These are phyloP conservation scores for Chrysolina haemoptera DNA, from an alignment of 2,888 invertebrate species.

Conservation along the genomic window DNA sequence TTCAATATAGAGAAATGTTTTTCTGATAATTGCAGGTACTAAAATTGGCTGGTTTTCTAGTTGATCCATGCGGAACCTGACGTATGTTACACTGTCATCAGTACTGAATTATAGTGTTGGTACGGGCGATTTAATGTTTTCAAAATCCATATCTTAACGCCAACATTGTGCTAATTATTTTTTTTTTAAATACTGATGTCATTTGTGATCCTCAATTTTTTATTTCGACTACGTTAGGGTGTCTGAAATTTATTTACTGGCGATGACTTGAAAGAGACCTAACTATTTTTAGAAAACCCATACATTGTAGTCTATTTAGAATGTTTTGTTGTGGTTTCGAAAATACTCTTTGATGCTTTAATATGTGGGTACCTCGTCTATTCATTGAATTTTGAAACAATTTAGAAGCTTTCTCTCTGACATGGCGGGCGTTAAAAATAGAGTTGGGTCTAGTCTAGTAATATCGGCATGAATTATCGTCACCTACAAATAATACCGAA, in stretches of 20 bases:
- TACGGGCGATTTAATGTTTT: too few relatives aligned
- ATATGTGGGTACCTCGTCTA: slow-evolving; percentile 12
- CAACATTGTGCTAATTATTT: too few relatives aligned
- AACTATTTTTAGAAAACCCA: slow-evolving; percentile 34
- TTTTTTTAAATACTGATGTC: not conserved
- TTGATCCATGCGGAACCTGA: too few relatives aligned
- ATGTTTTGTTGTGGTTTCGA: slow-evolving; percentile 36
- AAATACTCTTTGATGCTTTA: slow-evolving; percentile 25
- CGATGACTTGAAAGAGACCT: slow-evolving; percentile 32
- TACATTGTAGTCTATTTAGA: slow-evolving; percentile 34
- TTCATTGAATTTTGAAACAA: slow-evolving; percentile 6
- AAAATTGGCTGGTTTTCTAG: too few relatives aligned
- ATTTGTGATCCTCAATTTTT: not conserved
- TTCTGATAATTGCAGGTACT: too few relatives aligned
- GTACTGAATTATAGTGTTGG: too few relatives aligned
- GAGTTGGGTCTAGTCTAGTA: too few relatives aligned
- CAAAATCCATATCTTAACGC: too few relatives aligned
- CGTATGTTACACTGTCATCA: too few relatives aligned
- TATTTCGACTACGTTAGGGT: slow-evolving; percentile 27
- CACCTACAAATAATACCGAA: too few relatives aligned
- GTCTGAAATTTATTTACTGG: slow-evolving; percentile 38
- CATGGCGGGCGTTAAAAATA: not conserved
- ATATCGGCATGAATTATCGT: too few relatives aligned
- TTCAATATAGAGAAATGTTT: too few relatives aligned
- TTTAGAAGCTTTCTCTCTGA: not conserved